Conservation (phyloP, 2,888 invertebrate species). For the Adineta ricciae region DNA sequence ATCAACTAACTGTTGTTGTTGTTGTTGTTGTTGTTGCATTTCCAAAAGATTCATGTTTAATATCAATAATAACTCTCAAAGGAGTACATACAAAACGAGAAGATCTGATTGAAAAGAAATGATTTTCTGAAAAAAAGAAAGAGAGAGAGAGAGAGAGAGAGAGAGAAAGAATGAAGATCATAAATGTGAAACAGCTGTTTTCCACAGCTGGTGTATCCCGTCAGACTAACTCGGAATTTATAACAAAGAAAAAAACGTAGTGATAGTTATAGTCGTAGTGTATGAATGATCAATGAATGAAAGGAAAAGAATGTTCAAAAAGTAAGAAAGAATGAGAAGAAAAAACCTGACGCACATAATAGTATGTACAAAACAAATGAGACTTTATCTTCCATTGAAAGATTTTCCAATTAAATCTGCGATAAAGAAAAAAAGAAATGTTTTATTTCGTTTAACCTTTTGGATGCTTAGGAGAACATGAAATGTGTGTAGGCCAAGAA, state of each 20-base stretch:
- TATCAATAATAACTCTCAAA: no score
- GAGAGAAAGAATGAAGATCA: not conserved
- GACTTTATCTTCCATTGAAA: not conserved
- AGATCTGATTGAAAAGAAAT: not conserved
- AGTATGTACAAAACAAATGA: not conserved
- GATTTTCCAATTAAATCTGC: not conserved
- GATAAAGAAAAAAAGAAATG: not conserved
- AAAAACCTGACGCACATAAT: conserved; percentile 1
- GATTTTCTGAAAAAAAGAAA: not conserved
- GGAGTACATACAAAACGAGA: not conserved
- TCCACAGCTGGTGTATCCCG: conserved; percentile 9
- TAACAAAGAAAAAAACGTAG: not conserved
- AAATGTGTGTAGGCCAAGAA: not conserved
- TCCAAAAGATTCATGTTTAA: not conserved
- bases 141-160: not conserved
- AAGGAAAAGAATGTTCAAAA: not conserved
- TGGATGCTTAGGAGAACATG: not conserved
- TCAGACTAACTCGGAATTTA: not conserved
- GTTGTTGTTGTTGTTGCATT: not conserved
- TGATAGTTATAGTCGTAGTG: not conserved
- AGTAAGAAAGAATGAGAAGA: not conserved
- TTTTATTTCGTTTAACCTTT: not conserved
- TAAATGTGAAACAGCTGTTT: conserved; percentile 12
- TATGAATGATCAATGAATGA: not conserved
- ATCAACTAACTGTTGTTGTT: conserved; percentile 4